Base-by-base conservation (phyloP, 2,888 invertebrate genomes). In the Penaeus monodon region DNA sequence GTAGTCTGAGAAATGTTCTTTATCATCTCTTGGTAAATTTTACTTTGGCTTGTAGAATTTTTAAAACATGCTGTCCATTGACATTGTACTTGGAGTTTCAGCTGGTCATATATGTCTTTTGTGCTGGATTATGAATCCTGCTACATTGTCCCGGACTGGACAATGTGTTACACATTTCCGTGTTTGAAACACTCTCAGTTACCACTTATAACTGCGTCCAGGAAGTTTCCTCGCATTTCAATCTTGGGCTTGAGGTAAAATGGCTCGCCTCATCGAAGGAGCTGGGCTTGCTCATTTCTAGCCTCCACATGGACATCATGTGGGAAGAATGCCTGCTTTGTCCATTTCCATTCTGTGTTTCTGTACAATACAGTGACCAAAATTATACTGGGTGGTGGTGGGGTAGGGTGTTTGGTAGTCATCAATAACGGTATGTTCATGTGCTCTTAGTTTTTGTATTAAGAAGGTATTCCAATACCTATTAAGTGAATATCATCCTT, bases 281-380 rank as follows among this genome's bases (percentile, higher is more conserved):
- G 74, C 85, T 85, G 85, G 38, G 85, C 85, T 63, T 85, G n/a
- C n/a, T 80, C 24, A 85, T 66, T 38, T 85, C 85, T 12, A 85
- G 80, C 20, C 85, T 70, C 27, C 80, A 80, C 24, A 85, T 12
- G 38, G n/a, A n/a, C n/a, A n/a, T n/a, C 73, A 80, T 27, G 64
- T n/a, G 33, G 49, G 49, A 6, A 29, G 77, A 8, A 84, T 68
- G 24, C 68, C 78, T 33, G 77, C 57, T 33, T 65, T 64, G 27
- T 78, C 68, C 68, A 84, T 84, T 29, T 77, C 84, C 57, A n/a
- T 33, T 78, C 78, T 78, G 68, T 29, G 29, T 24, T 24, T 78
- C 78, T n/a, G 27, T n/a, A n/a, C n/a, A n/a, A n/a, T n/a, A 29
- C 6, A 24, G 6, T 27, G 24, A 24, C n/a, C n/a, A 38, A 38